Percentiles rank a stretch among this genome's conserved stretches.
Evolutionary conservation across 1,140 invertebrate genomes (phyloP).

Genomic region (Listronotus bonariensis): DNA sequence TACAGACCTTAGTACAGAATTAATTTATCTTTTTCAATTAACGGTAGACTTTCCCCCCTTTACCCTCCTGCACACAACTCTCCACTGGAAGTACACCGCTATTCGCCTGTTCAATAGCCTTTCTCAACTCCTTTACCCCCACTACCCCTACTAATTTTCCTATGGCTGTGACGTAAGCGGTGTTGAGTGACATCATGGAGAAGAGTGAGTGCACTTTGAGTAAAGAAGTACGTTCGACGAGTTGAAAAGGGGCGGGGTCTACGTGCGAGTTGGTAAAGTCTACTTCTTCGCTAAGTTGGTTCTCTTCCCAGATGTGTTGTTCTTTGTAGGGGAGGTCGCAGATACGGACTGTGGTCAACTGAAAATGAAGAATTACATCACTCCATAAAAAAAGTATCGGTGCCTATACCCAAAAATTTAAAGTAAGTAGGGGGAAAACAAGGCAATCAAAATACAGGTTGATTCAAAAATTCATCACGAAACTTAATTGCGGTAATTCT

Average conservation of each 20-base stretch:
- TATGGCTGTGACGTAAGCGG: constrained; percentile 96
- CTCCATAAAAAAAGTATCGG: no score
- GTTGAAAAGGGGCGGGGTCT: constrained; percentile 96
- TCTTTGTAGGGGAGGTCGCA: constrained; percentile 86
- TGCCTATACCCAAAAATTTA: no score
- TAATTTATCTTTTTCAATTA: not conserved
- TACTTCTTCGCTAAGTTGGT: constrained; percentile 81
- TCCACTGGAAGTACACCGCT: constrained; percentile 38
- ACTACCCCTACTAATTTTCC: constrained; percentile 93
- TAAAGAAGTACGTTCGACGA: constrained; percentile 93
- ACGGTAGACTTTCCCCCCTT: constrained; percentile 7
- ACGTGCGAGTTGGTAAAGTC: constrained; percentile 89
- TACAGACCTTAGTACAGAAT: no score
- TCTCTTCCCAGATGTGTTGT: constrained; percentile 87
- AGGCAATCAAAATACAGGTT: no score
- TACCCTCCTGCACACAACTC: not conserved
- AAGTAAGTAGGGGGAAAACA: no score
- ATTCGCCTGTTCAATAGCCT: constrained; percentile 86
- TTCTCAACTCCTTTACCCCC: constrained; percentile 89
- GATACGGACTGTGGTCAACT: constrained; percentile 28
- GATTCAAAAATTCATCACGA: no score
- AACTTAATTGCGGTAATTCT: no score
- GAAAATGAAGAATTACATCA: not conserved
- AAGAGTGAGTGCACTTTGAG: constrained; percentile 95
- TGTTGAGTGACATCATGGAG: constrained; percentile 93